Percentiles rank a stretch among this genome's conserved stretches.
Evolutionary conservation across 1,140 invertebrate genomes (phyloP).

Genomic region (Bombus huntii): DNA sequence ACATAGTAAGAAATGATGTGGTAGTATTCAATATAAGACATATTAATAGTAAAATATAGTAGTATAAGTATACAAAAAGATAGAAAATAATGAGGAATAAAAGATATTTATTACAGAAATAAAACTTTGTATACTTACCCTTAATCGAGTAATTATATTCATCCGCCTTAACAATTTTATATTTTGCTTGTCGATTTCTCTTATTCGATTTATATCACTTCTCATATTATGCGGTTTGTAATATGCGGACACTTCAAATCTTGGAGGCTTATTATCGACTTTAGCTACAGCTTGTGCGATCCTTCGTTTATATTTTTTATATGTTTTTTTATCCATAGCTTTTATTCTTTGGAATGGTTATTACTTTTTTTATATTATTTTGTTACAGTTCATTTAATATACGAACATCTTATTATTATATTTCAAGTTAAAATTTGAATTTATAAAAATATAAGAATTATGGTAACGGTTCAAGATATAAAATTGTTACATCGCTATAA

Average conservation of each 20-base stretch:
- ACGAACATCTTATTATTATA: not conserved
- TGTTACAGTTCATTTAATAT: not conserved
- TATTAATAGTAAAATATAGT: not conserved
- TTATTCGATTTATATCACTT: conserved; percentile 68
- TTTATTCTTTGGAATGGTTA: not conserved
- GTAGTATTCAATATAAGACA: too few species aligned
- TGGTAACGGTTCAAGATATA: not conserved
- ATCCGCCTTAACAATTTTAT: conserved; percentile 78
- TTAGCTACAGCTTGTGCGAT: conserved; percentile 64
- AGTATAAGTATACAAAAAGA: not conserved
- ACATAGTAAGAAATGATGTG: not conserved
- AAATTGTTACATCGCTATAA: not conserved
- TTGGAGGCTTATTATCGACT: conserved; percentile 77
- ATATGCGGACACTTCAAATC: conserved; percentile 70
- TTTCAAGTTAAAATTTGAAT: not conserved
- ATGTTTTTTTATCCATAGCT: conserved; percentile 34
- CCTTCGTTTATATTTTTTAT: conserved; percentile 21
- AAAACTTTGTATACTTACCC: conserved; percentile 71
- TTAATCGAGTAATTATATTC: conserved; percentile 75
- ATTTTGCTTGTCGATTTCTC: conserved; percentile 79
- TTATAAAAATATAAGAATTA: not conserved
- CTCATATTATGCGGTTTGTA: conserved; percentile 72
- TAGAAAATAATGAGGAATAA: not conserved
- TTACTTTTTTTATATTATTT: not conserved
- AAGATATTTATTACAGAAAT: not conserved